Base-by-base conservation (phyloP, 2,888 invertebrate species). In the Diarsia dahlii region DNA sequence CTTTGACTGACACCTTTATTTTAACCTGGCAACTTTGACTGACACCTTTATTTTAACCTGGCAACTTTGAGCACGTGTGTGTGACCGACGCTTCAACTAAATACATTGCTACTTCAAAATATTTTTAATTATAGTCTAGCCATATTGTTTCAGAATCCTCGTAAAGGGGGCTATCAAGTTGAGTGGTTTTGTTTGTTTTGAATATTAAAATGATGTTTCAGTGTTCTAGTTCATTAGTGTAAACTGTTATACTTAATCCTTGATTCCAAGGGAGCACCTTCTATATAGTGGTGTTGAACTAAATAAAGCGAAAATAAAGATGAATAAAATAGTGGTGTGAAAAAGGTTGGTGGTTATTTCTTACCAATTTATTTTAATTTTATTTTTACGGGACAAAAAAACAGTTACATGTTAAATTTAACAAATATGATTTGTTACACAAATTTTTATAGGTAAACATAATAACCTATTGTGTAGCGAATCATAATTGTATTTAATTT, bases 141-240 rank as follows among this genome's bases (percentile, higher is more conserved):
- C 65, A 54, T 83, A 77, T 78, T 84, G 74, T 85, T 83, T 67
- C 64, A 60, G 58, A 84, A 56, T 80, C 34, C 77, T 82, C 78
- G 52, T 81, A 81, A 85, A 81, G 63, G 69, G 71, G 62, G 56
- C 71, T 70, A 83, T 83, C 82, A 82, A 81, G 60, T 72, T 78
- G 74, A 83, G 82, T 85, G 85, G 74, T 85, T 80, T 74, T 10
- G 54, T 84, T 78, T 65, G n/a, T 71, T 81, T 72, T 9, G 12
- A 67, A 74, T 62, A 85, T 74, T 85, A 78, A 84, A 85, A 78
- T 85, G 50, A 85, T 85, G 85, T 72, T 84, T 50, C 46, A 56
- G 34, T 69, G 23, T 77, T 77, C 54, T 64, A 78, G 74, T 81
- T 84, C 74, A 85, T 78, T 81, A 81, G 69, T 84, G 63, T 34